phyloP scores from a whole-genome alignment of 2,113 vertebrate genomes.

The Trichechus manatus region DNA sequence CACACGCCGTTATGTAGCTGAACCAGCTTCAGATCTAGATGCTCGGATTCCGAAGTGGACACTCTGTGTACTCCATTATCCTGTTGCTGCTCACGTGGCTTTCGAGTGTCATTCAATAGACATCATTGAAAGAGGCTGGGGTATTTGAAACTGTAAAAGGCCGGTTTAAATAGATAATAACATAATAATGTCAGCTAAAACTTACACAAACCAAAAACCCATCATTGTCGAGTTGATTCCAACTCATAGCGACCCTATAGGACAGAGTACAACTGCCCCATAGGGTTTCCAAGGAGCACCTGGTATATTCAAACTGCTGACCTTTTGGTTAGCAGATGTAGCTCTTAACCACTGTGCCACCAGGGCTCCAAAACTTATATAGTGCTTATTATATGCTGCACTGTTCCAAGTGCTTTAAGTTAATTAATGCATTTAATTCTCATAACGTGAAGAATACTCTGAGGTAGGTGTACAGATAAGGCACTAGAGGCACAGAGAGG shows the following conservation, averaged over 20 bases:
- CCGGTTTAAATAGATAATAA: background rate
- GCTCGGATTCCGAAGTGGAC: background rate
- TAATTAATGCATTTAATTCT: background rate
- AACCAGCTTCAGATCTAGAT: background rate
- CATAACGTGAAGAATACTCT: background rate
- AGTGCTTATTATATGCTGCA: background rate
- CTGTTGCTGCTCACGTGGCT: background rate
- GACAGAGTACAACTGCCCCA: background rate
- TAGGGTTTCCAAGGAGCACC: background rate
- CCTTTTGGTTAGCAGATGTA: background rate
- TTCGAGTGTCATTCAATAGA: background rate
- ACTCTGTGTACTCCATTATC: background rate
- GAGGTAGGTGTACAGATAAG: background rate
- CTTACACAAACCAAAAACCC: background rate
- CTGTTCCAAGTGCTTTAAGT: background rate
- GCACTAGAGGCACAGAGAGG: background rate
- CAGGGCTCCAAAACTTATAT: background rate
- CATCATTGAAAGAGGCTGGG: background rate
- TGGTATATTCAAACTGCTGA: background rate
- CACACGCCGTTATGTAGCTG: accelerated
- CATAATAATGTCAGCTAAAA: background rate
- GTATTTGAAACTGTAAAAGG: background rate
- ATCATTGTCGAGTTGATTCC: background rate
- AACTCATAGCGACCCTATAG: background rate
- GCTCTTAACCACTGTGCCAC: background rate